A percentile compares a stretch with the other conserved stretches of the same genome.
phyloP scores from a whole-genome alignment of 2,797 vertebrate species.

The Leptoclinus maculatus region DNA sequence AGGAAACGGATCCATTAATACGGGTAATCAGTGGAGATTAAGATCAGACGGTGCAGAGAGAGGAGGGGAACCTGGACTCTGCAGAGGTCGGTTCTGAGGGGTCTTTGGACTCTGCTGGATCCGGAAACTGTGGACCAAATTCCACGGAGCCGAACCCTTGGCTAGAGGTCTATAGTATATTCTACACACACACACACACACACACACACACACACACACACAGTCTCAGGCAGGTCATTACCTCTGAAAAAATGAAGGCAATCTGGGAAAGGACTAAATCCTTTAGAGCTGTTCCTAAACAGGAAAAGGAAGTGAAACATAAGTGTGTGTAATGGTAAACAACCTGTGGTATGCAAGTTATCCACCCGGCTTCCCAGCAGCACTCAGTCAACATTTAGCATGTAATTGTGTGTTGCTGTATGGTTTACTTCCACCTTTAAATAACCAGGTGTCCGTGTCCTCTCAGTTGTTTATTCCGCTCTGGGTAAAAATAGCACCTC shows the following conservation, averaged over 20 bases:
- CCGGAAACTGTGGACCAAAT: no score
- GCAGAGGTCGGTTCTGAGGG: no score
- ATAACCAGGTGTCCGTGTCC: conserved; percentile 39
- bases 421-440: conserved; percentile 35
- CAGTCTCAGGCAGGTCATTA: conserved; percentile 22
- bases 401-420: conserved; percentile 3
- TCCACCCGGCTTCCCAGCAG: conserved; percentile 19
- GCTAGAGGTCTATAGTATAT: no score
- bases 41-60: no score
- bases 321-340: conserved; percentile 42
- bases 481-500: conserved; percentile 25
- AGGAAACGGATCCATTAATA: no score
- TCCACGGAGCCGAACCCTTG: no score
- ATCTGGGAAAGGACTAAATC: conserved; percentile 49
- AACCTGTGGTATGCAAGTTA: conserved; percentile 28
- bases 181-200: no score
- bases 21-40: no score
- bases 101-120: no score
- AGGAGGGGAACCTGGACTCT: no score
- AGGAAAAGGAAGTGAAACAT: conserved; percentile 61
- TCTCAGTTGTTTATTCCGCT: conserved; percentile 50
- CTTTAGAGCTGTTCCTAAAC: conserved; percentile 38
- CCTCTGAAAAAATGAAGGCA: conserved; percentile 47
- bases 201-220: conserved; percentile 33
- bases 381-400: conserved; percentile 14